These are phyloP conservation scores for Cuculus canorus DNA, from an alignment of 2,797 vertebrate genomes.

Conservation along the genomic window DNA sequence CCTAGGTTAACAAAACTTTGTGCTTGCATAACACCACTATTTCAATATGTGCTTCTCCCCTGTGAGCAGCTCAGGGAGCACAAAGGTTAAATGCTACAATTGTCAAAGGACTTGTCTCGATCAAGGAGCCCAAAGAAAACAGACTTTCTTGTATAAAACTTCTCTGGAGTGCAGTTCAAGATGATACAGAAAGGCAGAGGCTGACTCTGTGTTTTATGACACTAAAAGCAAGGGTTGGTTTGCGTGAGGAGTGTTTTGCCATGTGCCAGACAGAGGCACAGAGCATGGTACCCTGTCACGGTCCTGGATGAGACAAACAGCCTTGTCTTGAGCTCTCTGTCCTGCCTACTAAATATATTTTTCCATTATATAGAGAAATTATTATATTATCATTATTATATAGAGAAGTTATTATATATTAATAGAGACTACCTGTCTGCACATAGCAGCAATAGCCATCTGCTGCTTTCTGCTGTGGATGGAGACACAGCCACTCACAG, in stretches of 20 bases:
- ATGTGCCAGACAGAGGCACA: neutral
- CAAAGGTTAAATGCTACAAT: neutral
- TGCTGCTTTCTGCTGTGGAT: neutral
- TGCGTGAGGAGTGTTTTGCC: rapidly evolving
- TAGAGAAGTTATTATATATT: too few species aligned
- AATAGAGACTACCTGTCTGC: neutral
- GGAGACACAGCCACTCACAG: neutral
- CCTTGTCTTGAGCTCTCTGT: neutral
- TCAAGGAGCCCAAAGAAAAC: neutral
- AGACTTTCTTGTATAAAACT: neutral
- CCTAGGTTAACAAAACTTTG: neutral
- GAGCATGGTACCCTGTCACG: neutral
- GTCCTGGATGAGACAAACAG: neutral
- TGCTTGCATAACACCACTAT: neutral
- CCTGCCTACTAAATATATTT: neutral
- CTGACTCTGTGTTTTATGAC: neutral
- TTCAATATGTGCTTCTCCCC: constrained; percentile 14
- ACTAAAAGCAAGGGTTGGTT: neutral
- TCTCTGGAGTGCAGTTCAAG: neutral
- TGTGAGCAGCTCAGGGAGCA: neutral
- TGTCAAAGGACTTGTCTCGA: neutral
- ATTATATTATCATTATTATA: too few species aligned
- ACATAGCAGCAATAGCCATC: rapidly evolving
- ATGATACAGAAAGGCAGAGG: neutral
- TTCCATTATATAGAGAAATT: too few species aligned